phyloP scores from a whole-genome alignment of 2,797 vertebrate genomes.

The Tapera naevia region DNA sequence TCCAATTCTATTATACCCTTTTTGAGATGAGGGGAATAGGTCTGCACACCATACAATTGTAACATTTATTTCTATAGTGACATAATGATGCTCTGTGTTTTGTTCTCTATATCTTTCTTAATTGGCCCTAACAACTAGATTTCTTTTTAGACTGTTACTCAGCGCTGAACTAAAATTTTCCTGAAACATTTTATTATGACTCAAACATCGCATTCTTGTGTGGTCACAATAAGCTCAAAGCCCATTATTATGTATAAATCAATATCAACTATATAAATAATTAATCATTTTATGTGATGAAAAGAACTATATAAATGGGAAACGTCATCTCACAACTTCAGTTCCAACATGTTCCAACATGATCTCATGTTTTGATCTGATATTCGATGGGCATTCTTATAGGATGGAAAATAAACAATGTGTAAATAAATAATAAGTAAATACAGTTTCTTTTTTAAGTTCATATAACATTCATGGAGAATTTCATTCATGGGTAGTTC shows the following conservation, averaged over 20 bases:
- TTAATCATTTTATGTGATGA: not conserved
- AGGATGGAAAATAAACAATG: not conserved
- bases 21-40: not conserved
- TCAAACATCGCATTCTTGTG: not conserved
- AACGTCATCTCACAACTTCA: not conserved
- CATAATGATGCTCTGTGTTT: not conserved
- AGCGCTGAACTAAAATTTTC: not conserved
- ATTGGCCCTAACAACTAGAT: not conserved
- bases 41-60: not conserved
- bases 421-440: not conserved
- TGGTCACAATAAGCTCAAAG: not conserved
- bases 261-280: not conserved
- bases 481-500: not conserved
- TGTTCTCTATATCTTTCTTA: not conserved
- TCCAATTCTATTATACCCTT: not conserved
- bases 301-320: not conserved
- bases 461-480: not conserved
- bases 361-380: not conserved
- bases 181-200: not conserved
- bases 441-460: not conserved
- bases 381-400: not conserved
- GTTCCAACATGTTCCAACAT: not conserved
- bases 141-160: not conserved
- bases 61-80: not conserved
- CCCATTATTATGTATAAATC: not conserved